Percentiles rank a stretch among this genome's conserved stretches.
Evolutionary conservation across 1,140 invertebrate genomes (phyloP).

Genomic region (Euura lappo): DNA sequence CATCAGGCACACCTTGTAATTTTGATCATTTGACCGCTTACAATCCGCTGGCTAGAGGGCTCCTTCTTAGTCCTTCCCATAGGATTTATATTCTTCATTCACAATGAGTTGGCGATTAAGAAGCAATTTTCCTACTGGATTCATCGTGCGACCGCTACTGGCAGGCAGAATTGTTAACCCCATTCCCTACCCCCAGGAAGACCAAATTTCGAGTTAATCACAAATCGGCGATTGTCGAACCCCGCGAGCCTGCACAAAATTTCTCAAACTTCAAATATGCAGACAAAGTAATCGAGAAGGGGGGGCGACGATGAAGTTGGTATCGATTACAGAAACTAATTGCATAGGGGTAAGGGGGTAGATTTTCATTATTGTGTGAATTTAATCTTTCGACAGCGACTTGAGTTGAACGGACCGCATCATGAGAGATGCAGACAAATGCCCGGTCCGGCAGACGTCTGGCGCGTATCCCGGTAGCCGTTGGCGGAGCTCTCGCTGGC

Average conservation of each 20-base stretch:
- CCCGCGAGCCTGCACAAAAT: too few relatives aligned
- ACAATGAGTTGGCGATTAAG: slow-evolving; percentile 28
- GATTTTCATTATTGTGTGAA: too few relatives aligned
- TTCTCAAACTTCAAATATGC: too few relatives aligned
- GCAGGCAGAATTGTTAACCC: background rate
- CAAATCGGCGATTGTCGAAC: too few relatives aligned
- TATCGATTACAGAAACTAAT: too few relatives aligned
- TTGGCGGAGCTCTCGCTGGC: slow-evolving; percentile 40
- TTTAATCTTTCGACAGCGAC: background rate
- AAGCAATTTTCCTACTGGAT: background rate
- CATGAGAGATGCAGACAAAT: slow-evolving; percentile 42
- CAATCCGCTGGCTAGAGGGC: slow-evolving; percentile 41
- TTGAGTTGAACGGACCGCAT: slow-evolving; percentile 50
- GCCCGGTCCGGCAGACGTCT: slow-evolving; percentile 34
- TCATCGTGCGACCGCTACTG: background rate
- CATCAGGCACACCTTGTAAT: slow-evolving; percentile 59
- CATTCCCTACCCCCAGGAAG: too few relatives aligned
- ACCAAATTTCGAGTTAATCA: too few relatives aligned
- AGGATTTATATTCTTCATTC: slow-evolving; percentile 50
- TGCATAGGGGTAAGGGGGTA: too few relatives aligned
- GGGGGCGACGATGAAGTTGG: too few relatives aligned
- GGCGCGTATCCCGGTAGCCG: slow-evolving; percentile 58
- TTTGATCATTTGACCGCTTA: slow-evolving; percentile 60
- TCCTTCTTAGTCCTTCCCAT: slow-evolving; percentile 40
- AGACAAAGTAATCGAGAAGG: too few relatives aligned